These are phyloP conservation scores for Diploptera punctata DNA, from an alignment of 2,888 invertebrate genomes.

Conservation along the genomic window DNA sequence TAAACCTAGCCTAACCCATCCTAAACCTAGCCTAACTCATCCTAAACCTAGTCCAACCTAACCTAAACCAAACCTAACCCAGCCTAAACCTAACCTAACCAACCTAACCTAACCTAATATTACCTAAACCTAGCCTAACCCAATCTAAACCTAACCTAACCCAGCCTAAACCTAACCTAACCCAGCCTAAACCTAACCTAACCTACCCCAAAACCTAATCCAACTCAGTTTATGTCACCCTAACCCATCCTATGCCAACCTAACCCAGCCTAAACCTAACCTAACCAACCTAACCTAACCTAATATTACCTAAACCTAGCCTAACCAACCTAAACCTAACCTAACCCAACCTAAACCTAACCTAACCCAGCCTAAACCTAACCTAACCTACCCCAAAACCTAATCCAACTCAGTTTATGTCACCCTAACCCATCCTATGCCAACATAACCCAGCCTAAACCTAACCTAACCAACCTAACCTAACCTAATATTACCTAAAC, in stretches of 20 bases:
- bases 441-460: conserved; percentile 42
- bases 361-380: conserved; percentile 21
- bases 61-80: conserved; percentile 32
- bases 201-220: conserved; percentile 27
- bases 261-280: conserved; percentile 41
- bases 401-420: conserved; percentile 39
- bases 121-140: conserved; percentile 25
- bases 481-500: too few species aligned
- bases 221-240: conserved; percentile 29
- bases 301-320: conserved; percentile 44
- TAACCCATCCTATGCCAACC: conserved; percentile 39
- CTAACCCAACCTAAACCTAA: conserved; percentile 38
- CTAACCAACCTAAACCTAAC: conserved; percentile 42
- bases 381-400: conserved; percentile 17
- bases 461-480: conserved; percentile 42
- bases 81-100: conserved; percentile 28
- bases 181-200: conserved; percentile 29
- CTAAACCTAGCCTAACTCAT: too few species aligned
- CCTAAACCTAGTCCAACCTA: too few species aligned
- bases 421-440: conserved; percentile 40
- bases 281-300: conserved; percentile 40
- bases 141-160: conserved; percentile 17
- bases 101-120: conserved; percentile 23
- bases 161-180: conserved; percentile 16
- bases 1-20: too few species aligned